Evolutionary conservation across 2,113 vertebrate genomes (phyloP).

Genomic region (Apus apus): DNA sequence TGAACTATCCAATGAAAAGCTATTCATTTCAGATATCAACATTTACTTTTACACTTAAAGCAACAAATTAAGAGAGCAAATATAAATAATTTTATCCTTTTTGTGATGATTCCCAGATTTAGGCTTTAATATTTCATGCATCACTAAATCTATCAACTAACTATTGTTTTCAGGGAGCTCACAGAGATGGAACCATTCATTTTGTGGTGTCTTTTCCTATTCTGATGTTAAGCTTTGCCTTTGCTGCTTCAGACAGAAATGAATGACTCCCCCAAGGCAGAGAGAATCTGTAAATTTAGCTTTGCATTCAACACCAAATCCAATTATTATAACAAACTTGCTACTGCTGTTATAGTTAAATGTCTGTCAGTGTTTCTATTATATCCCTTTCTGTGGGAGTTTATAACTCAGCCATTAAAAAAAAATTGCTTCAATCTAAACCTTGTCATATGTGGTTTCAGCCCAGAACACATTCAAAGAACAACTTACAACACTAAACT

Average conservation of each 20-base stretch:
- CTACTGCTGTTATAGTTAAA: conserved; percentile 32
- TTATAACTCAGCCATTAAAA: conserved; percentile 19
- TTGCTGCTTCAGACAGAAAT: conserved; percentile 56
- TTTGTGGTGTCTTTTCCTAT: neutral
- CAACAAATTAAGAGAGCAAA: conserved; percentile 46
- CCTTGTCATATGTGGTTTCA: neutral
- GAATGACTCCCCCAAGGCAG: conserved; percentile 52
- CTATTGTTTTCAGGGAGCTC: conserved; percentile 18
- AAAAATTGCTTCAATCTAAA: conserved; percentile 26
- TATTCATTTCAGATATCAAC: neutral
- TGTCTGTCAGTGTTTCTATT: conserved; percentile 21
- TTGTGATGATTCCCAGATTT: conserved; percentile 1
- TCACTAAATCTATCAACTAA: conserved; percentile 45
- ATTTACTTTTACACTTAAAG: conserved; percentile 47
- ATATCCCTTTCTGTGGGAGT: neutral
- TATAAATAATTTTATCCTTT: conserved; percentile 46
- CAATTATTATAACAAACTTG: conserved; percentile 59
- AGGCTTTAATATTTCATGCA: conserved; percentile 32
- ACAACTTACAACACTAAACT: neutral
- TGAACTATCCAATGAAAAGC: conserved; percentile 10
- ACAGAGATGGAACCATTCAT: neutral
- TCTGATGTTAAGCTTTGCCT: neutral
- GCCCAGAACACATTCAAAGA: neutral
- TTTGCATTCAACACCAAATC: conserved; percentile 62
- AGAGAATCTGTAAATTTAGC: conserved; percentile 49